Evolutionary conservation across 2,888 invertebrate species (phyloP).

Genomic region (Apocheima hispidaria): DNA sequence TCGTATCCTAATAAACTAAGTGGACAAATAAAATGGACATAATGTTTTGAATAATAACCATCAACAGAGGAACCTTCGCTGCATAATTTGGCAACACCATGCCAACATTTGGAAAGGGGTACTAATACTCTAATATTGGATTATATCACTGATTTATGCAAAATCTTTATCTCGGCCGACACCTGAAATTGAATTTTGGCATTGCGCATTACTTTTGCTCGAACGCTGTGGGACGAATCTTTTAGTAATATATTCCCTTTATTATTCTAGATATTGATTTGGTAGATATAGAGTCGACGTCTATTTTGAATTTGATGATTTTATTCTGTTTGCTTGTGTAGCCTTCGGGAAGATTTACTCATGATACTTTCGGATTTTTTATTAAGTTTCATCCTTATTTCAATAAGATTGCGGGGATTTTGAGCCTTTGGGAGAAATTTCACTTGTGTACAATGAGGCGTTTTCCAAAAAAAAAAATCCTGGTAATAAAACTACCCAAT

Average conservation of each 20-base stretch:
- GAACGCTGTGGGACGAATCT: constrained; percentile 47
- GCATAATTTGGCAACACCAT: constrained; percentile 57
- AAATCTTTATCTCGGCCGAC: constrained; percentile 81
- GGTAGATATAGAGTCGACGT: constrained; percentile 28
- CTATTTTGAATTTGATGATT: constrained; percentile 10
- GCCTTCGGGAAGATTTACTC: neutral
- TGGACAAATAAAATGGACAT: no score
- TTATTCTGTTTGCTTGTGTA: neutral
- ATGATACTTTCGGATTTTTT: neutral
- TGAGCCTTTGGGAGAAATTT: no score
- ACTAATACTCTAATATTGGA: constrained; percentile 74
- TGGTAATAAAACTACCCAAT: no score
- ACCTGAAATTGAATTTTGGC: constrained; percentile 81
- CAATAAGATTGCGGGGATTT: no score
- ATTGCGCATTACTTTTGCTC: constrained; percentile 68
- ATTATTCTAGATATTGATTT: constrained; percentile 44
- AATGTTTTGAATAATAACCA: neutral
- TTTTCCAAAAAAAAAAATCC: no score
- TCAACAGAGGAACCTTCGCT: neutral
- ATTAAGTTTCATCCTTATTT: no score
- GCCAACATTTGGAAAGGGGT: constrained; percentile 74
- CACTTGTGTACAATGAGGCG: no score
- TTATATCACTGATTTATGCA: constrained; percentile 85
- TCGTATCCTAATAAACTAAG: no score
- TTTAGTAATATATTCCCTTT: constrained; percentile 50